Evolutionary conservation across 2,113 vertebrate species (phyloP).

Genomic region (Daubentonia madagascariensis): DNA sequence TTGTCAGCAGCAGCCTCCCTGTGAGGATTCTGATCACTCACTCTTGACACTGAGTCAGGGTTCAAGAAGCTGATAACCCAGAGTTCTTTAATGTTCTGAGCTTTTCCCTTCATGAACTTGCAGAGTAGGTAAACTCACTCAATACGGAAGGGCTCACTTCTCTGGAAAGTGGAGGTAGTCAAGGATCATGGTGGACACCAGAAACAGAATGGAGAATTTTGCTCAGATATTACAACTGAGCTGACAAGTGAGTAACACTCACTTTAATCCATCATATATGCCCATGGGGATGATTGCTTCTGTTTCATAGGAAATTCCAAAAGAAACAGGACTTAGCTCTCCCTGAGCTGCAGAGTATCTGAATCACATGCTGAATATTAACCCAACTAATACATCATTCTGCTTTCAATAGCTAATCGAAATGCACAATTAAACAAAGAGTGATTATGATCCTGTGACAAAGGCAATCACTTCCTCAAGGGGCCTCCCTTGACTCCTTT

Average conservation of each 20-base stretch:
- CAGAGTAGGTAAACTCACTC: not conserved
- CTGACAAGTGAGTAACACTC: not conserved
- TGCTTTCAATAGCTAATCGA: constrained; percentile 42
- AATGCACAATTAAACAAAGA: constrained; percentile 28
- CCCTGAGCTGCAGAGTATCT: not conserved
- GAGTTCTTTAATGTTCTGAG: not conserved
- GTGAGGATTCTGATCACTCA: not conserved
- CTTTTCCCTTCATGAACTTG: not conserved
- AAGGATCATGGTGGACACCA: not conserved
- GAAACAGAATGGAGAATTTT: not conserved
- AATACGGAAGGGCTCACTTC: not conserved
- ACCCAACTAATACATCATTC: not conserved
- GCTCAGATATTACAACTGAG: not conserved
- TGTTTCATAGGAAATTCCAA: not conserved
- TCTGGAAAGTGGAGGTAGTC: not conserved
- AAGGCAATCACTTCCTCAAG: constrained; percentile 8
- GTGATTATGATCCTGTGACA: constrained; percentile 13
- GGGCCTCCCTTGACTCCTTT: not conserved
- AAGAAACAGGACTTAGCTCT: not conserved
- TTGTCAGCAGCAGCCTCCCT: not conserved
- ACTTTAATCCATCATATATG: not conserved
- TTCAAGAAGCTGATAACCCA: not conserved
- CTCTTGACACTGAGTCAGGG: not conserved
- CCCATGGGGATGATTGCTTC: not conserved
- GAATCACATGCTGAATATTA: constrained; percentile 34